Percentiles rank a stretch among this genome's conserved stretches.
phyloP scores from a whole-genome alignment of 2,888 invertebrate genomes.

The Diploptera punctata region DNA sequence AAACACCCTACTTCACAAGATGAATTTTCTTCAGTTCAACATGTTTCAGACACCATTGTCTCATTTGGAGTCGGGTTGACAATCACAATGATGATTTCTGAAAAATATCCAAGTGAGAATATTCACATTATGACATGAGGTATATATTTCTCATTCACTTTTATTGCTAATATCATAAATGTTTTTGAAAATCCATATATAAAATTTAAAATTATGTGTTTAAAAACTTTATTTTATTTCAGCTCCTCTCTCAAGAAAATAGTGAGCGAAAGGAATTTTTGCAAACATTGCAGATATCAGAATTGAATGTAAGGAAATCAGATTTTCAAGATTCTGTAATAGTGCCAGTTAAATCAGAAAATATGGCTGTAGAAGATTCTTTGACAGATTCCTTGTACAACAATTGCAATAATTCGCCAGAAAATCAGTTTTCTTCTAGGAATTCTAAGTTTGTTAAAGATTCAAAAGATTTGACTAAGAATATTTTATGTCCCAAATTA shows the following conservation, averaged over 20 bases:
- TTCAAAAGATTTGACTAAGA: not conserved
- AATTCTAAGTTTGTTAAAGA: not conserved
- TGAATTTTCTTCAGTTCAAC: too few relatives aligned
- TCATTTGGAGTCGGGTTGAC: too few relatives aligned
- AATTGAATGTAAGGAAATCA: not conserved
- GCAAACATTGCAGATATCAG: not conserved
- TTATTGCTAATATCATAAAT: too few relatives aligned
- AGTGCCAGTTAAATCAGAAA: conserved; percentile 7
- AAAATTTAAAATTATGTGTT: too few relatives aligned
- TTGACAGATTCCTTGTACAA: not conserved
- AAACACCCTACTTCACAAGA: too few relatives aligned
- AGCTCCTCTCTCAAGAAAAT: conserved; percentile 16
- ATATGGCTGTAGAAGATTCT: not conserved
- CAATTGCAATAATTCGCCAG: not conserved
- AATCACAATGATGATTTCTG: too few relatives aligned
- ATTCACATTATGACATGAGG: too few relatives aligned
- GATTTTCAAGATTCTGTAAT: not conserved
- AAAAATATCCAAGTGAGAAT: too few relatives aligned
- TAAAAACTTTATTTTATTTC: too few relatives aligned
- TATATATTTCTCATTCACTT: too few relatives aligned
- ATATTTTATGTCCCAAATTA: not conserved
- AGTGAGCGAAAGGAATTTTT: not conserved
- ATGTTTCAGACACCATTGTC: too few relatives aligned
- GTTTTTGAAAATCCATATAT: too few relatives aligned
- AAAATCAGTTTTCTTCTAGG: not conserved